These are phyloP conservation scores for Phasia obesa DNA, from an alignment of 2,888 invertebrate genomes.

Conservation along the genomic window DNA sequence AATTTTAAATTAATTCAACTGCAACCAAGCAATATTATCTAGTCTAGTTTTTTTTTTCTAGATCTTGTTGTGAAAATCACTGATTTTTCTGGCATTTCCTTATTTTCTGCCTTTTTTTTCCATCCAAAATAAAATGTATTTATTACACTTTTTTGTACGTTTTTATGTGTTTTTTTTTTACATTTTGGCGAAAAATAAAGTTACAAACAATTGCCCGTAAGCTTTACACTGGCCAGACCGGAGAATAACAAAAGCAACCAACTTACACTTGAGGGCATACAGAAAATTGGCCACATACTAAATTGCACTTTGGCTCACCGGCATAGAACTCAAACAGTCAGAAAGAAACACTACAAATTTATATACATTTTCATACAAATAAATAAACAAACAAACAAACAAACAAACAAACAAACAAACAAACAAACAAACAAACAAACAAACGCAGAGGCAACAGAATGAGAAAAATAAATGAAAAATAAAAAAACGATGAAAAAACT, in stretches of 20 bases:
- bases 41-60: too few relatives aligned
- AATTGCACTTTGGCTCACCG: conserved; percentile 67
- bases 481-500: conserved; percentile 30
- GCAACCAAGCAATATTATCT: background rate
- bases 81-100: conserved; percentile 12
- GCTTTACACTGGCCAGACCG: conserved; percentile 52
- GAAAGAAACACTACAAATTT: background rate
- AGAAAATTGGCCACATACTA: conserved; percentile 69
- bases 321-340: conserved; percentile 35
- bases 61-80: conserved; percentile 14
- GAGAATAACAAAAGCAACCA: conserved; percentile 58
- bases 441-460: conserved; percentile 47
- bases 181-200: background rate
- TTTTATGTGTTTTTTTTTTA: conserved; percentile 6
- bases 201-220: conserved; percentile 65
- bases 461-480: conserved; percentile 32
- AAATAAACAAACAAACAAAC: conserved; percentile 9
- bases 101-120: background rate
- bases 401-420: conserved; percentile 23
- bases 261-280: conserved; percentile 66
- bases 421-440: conserved; percentile 23
- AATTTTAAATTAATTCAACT: conserved; percentile 21
- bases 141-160: conserved; percentile 7
- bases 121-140: conserved; percentile 9
- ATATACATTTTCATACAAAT: conserved; percentile 5